These are phyloP conservation scores for Acleris holmiana DNA, from an alignment of 2,888 invertebrate species.

Conservation along the genomic window DNA sequence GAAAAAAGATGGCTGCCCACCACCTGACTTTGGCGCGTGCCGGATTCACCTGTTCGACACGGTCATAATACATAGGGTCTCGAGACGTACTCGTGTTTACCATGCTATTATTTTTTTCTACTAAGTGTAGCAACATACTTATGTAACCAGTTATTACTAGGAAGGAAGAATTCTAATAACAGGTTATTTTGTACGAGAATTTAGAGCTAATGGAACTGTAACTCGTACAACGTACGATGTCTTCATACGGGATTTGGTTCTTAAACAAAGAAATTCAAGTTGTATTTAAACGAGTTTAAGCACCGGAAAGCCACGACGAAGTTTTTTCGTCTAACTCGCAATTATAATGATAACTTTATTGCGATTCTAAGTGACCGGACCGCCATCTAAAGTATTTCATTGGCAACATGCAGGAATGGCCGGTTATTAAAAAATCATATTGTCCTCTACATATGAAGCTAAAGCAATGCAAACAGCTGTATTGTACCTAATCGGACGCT, in stretches of 20 bases:
- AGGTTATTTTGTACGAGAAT: conserved; percentile 25
- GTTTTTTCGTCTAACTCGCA: too few relatives aligned
- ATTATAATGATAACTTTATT: too few relatives aligned
- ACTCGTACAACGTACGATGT: conserved; percentile 1
- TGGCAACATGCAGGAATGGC: too few relatives aligned
- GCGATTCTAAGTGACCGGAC: too few relatives aligned
- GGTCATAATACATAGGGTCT: conserved; percentile 29
- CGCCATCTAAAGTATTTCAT: too few relatives aligned
- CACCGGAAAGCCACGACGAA: too few relatives aligned
- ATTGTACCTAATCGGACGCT: too few relatives aligned
- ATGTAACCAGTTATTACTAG: conserved; percentile 26
- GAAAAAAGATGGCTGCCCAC: conserved; percentile 32
- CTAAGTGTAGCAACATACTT: conserved; percentile 28
- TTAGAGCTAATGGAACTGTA: conserved; percentile 9
- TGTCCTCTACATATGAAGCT: too few relatives aligned
- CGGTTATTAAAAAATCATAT: too few relatives aligned
- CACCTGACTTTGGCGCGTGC: conserved; percentile 43
- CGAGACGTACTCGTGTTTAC: conserved; percentile 21
- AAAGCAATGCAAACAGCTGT: too few relatives aligned
- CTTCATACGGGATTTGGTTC: not conserved
- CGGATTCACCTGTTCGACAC: conserved; percentile 39
- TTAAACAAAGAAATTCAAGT: not conserved
- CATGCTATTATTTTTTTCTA: conserved; percentile 37
- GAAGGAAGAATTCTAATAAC: conserved; percentile 32
- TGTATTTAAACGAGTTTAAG: not conserved